Conservation (phyloP, 2,113 vertebrate species). For the Dicrurus megarhynchus region DNA sequence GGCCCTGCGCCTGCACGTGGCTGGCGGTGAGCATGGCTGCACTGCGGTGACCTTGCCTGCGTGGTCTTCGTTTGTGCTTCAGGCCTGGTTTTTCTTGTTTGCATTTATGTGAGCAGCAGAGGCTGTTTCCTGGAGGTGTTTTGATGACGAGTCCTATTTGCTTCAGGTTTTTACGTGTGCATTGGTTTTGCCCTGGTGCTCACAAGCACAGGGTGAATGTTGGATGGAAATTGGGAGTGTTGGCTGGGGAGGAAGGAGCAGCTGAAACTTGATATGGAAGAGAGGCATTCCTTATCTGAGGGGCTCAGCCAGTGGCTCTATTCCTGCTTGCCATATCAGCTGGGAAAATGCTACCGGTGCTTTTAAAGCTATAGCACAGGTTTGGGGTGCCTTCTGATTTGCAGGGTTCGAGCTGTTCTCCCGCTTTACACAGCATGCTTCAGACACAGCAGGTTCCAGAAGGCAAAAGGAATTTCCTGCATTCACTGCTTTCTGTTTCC, state of each 20-base stretch:
- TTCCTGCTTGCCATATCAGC: background rate
- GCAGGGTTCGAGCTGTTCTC: rapidly evolving
- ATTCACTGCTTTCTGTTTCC: background rate
- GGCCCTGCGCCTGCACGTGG: background rate
- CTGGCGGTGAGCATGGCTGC: rapidly evolving
- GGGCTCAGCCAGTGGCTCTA: background rate
- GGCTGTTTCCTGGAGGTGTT: background rate
- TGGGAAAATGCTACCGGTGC: background rate
- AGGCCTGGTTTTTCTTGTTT: background rate
- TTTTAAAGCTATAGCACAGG: background rate
- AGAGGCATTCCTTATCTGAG: background rate
- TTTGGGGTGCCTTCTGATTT: background rate
- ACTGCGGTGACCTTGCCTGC: rapidly evolving
- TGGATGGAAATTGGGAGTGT: background rate
- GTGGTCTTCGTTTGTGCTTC: background rate
- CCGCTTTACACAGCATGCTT: background rate
- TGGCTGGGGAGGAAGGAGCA: background rate
- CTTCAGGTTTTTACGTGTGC: background rate
- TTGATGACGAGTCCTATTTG: background rate
- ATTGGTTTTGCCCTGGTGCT: background rate
- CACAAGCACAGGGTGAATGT: background rate
- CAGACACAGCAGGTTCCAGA: background rate
- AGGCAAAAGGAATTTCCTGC: background rate
- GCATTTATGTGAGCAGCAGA: background rate
- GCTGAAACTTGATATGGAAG: background rate